Conservation (phyloP, 2,888 invertebrate species). For the Pomacea canaliculata region DNA sequence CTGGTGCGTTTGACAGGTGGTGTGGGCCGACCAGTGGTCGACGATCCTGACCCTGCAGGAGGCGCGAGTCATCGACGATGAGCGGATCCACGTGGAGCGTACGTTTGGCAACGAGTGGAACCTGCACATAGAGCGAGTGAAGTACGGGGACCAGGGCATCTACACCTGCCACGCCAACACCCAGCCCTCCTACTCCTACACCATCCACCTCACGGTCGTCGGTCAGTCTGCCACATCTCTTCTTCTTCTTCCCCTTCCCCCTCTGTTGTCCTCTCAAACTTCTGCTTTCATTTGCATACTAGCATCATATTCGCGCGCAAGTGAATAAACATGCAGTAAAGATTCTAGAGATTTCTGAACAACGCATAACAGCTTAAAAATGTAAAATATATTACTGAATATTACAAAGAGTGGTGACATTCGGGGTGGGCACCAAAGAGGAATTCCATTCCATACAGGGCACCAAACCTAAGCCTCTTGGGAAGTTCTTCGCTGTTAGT, state of each 20-base stretch:
- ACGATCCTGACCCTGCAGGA: conserved; percentile 37
- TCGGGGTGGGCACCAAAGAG: too few relatives aligned
- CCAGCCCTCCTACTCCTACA: conserved; percentile 49
- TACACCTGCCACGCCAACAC: conserved; percentile 55
- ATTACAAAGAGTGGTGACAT: too few relatives aligned
- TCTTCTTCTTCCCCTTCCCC: too few relatives aligned
- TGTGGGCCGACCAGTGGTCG: conserved; percentile 40
- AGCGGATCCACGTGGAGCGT: conserved; percentile 42
- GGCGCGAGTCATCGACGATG: conserved; percentile 45
- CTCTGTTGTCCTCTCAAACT: neutral
- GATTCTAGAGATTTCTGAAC: too few relatives aligned
- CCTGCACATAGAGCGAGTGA: conserved; percentile 43
- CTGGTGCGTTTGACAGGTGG: conserved; percentile 27
- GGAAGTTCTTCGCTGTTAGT: too few relatives aligned
- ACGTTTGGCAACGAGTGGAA: conserved; percentile 48
- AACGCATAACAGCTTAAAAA: too few relatives aligned
- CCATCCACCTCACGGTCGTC: conserved; percentile 54
- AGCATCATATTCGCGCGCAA: neutral
- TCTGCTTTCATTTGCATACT: neutral
- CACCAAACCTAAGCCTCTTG: too few relatives aligned
- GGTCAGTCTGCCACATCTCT: conserved; percentile 39
- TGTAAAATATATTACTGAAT: too few relatives aligned
- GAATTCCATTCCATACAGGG: too few relatives aligned
- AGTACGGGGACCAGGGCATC: conserved; percentile 40
- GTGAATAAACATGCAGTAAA: neutral